Base-by-base conservation (phyloP, 1,140 invertebrate species). In the Mizuhopecten yessoensis region DNA sequence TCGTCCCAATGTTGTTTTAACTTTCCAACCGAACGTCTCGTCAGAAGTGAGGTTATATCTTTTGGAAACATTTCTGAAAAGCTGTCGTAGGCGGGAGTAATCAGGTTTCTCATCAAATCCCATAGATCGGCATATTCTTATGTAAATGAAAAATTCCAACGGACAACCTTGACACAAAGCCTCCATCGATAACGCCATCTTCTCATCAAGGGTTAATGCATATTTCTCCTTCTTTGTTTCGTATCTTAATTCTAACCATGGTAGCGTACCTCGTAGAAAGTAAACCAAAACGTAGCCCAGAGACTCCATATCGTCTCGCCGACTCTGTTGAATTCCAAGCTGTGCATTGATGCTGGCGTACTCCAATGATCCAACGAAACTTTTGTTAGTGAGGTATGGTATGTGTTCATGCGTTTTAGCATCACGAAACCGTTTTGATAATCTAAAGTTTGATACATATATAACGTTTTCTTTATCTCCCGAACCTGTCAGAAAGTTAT, bases 41-140 rank as follows among this genome's bases (percentile, higher is more conserved):
- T 99, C 99, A 97, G 99, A 99, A 97, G 99, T 99, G 97, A 99
- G 99, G 97, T 99, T 99, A 95, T 99, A 97, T 92, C 99, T 99
- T 96, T 99, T 98, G 97, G 99, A 99, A 95, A 99, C 97, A 96
- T 99, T 99, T 95, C 99, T 98, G 97, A 99, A 99, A 90, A 99
- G 97, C 97, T 99, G 99, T 95, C 99, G 98, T 89, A 99, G 97
- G 97, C 99, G 99, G 98, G 99, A 99, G 97, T 99, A 99, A 96
- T 99, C 99, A 33, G 99, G 99, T 88, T 98, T 98, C 97, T 99
- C 99, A 96, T 99, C 99, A 97, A 99, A 99, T 92, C 98, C 97
- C 92, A 99, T 97, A 87, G 98, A 98, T 97, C 99, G 98, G 96
- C 98, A 99, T 97, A 99, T 99, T 97, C 99, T 99, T 96, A 99